Percentiles rank a stretch among this genome's conserved stretches.
These are phyloP conservation scores for Calyptomena viridis DNA, from an alignment of 2,113 vertebrate genomes.

Conservation along the genomic window DNA sequence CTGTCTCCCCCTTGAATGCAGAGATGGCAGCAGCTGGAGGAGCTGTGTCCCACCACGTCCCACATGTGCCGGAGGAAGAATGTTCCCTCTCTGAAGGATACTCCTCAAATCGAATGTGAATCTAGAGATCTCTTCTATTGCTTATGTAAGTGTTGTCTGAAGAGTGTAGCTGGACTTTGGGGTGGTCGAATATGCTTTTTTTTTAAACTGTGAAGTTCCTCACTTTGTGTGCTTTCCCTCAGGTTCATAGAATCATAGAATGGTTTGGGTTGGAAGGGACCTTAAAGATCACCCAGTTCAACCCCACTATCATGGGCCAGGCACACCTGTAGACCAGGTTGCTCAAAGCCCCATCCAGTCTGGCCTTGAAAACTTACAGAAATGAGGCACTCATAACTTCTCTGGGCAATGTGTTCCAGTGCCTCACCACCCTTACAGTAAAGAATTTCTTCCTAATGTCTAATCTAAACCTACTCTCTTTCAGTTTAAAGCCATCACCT, in stretches of 20 bases:
- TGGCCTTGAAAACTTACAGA: background rate
- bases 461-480: background rate
- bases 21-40: background rate
- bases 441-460: background rate
- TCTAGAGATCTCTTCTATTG: accelerated
- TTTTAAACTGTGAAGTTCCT: background rate
- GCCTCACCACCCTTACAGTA: background rate
- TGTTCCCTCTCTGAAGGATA: background rate
- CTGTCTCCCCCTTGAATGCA: background rate
- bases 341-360: background rate
- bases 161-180: background rate
- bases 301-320: background rate
- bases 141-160: background rate
- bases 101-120: background rate
- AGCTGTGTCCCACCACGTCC: background rate
- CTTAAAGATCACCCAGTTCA: background rate
- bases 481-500: background rate
- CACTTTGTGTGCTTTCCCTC: background rate
- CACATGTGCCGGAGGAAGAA: accelerated
- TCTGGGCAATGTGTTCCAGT: background rate
- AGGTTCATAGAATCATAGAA: background rate
- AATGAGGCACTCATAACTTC: background rate
- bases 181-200: accelerated
- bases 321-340: background rate
- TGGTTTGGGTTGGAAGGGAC: background rate